These are phyloP conservation scores for Onychostoma macrolepis DNA, from an alignment of 2,113 vertebrate species.

Conservation along the genomic window DNA sequence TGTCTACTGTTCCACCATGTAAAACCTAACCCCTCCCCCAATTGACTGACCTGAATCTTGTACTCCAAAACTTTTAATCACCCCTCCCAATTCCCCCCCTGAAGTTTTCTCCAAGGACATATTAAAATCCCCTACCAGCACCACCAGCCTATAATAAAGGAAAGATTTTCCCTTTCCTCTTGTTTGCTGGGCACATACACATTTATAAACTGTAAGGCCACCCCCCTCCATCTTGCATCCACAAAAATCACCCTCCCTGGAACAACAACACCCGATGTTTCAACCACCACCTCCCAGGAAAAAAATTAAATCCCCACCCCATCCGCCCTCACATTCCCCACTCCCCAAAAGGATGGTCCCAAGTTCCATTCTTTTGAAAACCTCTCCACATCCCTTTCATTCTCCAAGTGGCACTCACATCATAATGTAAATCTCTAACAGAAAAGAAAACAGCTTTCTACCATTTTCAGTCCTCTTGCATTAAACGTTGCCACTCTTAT, in stretches of 20 bases:
- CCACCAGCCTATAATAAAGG: background rate
- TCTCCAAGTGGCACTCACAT: background rate
- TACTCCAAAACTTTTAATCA: background rate
- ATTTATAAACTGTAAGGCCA: background rate
- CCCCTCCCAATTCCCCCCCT: background rate
- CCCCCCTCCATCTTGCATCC: background rate
- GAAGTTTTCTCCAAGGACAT: background rate
- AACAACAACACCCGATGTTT: background rate
- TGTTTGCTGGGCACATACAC: background rate
- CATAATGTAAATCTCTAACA: background rate
- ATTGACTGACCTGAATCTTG: background rate
- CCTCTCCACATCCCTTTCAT: background rate
- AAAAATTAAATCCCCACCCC: background rate
- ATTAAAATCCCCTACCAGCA: background rate
- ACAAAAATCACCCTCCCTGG: background rate
- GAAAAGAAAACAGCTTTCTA: background rate
- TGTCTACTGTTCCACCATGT: background rate
- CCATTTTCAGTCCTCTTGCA: background rate
- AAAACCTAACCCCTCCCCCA: background rate
- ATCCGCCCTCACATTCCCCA: constrained; percentile 1
- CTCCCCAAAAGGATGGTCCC: background rate
- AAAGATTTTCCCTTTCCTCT: background rate
- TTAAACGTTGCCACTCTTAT: background rate
- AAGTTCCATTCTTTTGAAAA: background rate
- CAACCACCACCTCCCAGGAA: background rate